Evolutionary conservation across 1,140 invertebrate genomes (phyloP).

Genomic region (Galleria mellonella): DNA sequence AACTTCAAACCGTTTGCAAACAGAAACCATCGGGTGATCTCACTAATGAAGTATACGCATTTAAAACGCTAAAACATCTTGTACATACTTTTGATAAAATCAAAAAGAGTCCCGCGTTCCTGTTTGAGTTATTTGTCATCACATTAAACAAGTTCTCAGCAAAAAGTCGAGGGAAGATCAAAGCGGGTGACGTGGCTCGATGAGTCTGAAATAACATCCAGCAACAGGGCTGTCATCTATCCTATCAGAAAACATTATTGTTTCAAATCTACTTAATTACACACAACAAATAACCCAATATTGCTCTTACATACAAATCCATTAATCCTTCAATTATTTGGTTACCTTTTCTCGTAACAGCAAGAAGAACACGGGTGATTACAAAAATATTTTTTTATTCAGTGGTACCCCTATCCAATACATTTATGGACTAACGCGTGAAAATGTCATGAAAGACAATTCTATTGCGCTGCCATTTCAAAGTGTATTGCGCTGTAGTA

Average conservation of each 20-base stretch:
- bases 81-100: slow-evolving; percentile 47
- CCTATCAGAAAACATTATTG: background rate
- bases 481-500: too few species aligned
- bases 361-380: too few species aligned
- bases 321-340: too few species aligned
- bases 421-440: too few species aligned
- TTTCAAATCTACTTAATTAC: too few species aligned
- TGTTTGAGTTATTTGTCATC: slow-evolving; percentile 70
- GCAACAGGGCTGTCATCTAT: slow-evolving; percentile 29
- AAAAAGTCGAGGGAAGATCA: slow-evolving; percentile 65
- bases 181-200: slow-evolving; percentile 49
- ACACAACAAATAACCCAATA: too few species aligned
- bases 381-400: too few species aligned
- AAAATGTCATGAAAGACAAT: too few species aligned
- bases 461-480: too few species aligned
- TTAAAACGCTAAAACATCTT: slow-evolving; percentile 43
- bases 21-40: slow-evolving; percentile 39
- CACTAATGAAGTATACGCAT: slow-evolving; percentile 56
- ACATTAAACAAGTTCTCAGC: slow-evolving; percentile 58
- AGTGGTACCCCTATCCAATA: too few species aligned
- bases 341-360: too few species aligned
- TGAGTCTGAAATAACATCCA: slow-evolving; percentile 56
- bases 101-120: slow-evolving; percentile 47
- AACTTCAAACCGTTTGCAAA: slow-evolving; percentile 30
- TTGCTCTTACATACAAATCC: too few species aligned